Base-by-base conservation (phyloP, 2,797 vertebrate genomes). In the Sebastes alutus region DNA sequence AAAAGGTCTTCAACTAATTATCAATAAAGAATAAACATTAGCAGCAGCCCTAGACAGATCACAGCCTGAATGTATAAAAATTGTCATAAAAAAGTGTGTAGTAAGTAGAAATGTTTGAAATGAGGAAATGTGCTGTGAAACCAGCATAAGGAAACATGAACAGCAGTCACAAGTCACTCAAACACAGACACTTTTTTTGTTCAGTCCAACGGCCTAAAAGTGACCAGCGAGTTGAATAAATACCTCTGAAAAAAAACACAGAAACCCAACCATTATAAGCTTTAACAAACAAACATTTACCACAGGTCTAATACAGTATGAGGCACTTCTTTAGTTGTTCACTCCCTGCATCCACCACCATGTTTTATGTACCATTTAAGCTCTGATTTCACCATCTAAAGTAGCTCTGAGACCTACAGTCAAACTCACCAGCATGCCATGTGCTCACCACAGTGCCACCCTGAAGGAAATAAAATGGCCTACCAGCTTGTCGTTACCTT, bases 401-500 rank as follows among this genome's bases (percentile, higher is more conserved):
- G 25, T 6, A n/a, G 2, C 25, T 49, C 13, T 14, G 2, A 63
- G n/a, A 29, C 22, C 5, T 6, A 29, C 38, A 32, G 35, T 32
- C 11, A 29, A 80, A 88, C 76, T 88, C 84, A 89, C 89, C 88
- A 85, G 23, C 79, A 81, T 81, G 29, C 80, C 68, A 38, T 54
- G 85, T 87, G 83, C 75, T 84, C 93, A 87, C 92, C 92, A 85
- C 60, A 49, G 92, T 95, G 93, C 85, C 66, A 88, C 92, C 90
- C 65, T 83, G 23, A 89, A 82, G 92, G 87, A 90, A 93, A 87
- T 93, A 92, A 94, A 88, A 68, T 61, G 58, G 89, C 95, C 94
- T 98, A 99, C 98, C 98, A 96, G 94, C 95, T 96, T 89, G 90
- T 92, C 81, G 95, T 98, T 99, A 99, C 97, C 98, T 99, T 99